phyloP scores from a whole-genome alignment of 2,888 invertebrate genomes.

The Charanyca ferruginea region DNA sequence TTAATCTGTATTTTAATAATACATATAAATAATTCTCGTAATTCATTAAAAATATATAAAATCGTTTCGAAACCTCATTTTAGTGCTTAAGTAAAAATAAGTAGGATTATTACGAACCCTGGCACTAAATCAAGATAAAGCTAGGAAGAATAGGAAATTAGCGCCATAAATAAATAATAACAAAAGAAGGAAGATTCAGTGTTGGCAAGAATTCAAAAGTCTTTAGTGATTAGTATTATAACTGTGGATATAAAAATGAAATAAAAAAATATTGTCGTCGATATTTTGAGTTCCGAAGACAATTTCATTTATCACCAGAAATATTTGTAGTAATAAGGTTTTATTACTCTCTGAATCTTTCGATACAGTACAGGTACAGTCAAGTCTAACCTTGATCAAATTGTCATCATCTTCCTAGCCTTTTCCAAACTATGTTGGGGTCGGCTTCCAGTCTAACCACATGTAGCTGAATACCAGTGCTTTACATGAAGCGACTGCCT shows the following conservation, averaged over 20 bases:
- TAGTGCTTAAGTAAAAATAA: slow-evolving; percentile 1
- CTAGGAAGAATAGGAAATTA: slow-evolving; percentile 12
- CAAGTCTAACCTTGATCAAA: too few species aligned
- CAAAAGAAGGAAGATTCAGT: not conserved
- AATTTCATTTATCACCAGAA: slow-evolving; percentile 15
- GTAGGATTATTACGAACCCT: not conserved
- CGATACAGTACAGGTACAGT: too few species aligned
- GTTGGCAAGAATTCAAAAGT: not conserved
- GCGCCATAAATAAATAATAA: slow-evolving; percentile 6
- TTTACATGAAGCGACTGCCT: too few species aligned
- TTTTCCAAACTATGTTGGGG: too few species aligned
- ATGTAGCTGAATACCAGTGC: too few species aligned
- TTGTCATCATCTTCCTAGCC: too few species aligned
- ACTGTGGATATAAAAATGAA: not conserved
- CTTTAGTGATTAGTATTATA: slow-evolving; percentile 3
- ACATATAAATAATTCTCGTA: not conserved
- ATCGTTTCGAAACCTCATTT: not conserved
- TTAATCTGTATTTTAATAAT: too few species aligned
- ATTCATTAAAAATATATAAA: not conserved
- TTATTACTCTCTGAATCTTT: not conserved
- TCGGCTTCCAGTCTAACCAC: too few species aligned
- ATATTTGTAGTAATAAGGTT: not conserved
- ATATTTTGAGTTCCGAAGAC: slow-evolving; percentile 7
- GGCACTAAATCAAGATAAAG: slow-evolving; percentile 2
- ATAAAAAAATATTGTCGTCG: slow-evolving; percentile 24